Conservation (phyloP, 2,888 invertebrate species). For the Hypomecis atomaria region DNA sequence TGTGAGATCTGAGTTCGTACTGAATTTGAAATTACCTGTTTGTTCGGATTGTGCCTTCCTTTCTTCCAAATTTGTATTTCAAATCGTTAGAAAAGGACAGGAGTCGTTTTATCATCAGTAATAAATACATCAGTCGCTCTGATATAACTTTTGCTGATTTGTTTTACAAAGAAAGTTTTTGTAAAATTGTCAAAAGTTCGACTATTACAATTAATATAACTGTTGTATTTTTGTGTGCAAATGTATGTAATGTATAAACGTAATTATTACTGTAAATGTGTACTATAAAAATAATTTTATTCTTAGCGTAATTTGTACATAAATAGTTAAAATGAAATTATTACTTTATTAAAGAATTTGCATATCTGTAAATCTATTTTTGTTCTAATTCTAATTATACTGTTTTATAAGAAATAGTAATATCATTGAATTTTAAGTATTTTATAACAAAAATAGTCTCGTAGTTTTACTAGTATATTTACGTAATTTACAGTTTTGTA, state of each 20-base stretch:
- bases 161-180: constrained; percentile 24
- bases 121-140: constrained; percentile 46
- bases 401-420: constrained; percentile 63
- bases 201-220: constrained; percentile 23
- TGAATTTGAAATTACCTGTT: constrained; percentile 42
- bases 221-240: constrained; percentile 50
- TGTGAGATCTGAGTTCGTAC: constrained; percentile 57
- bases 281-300: constrained; percentile 63
- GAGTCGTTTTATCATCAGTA: constrained; percentile 34
- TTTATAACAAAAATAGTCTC: constrained; percentile 71
- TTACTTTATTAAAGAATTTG: constrained; percentile 62
- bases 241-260: constrained; percentile 38
- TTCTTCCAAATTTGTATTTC: constrained; percentile 46
- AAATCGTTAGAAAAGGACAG: constrained; percentile 49
- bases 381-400: constrained; percentile 51
- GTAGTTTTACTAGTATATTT: constrained; percentile 56
- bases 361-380: constrained; percentile 63
- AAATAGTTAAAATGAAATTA: constrained; percentile 66
- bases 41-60: constrained; percentile 39
- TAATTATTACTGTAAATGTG: constrained; percentile 72
- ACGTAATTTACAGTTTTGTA: constrained; percentile 77
- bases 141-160: constrained; percentile 32
- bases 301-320: constrained; percentile 69
- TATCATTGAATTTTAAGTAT: constrained; percentile 66
- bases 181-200: constrained; percentile 27